These are phyloP conservation scores for Octomys mimax DNA, from an alignment of 2,797 vertebrate genomes.

Conservation along the genomic window DNA sequence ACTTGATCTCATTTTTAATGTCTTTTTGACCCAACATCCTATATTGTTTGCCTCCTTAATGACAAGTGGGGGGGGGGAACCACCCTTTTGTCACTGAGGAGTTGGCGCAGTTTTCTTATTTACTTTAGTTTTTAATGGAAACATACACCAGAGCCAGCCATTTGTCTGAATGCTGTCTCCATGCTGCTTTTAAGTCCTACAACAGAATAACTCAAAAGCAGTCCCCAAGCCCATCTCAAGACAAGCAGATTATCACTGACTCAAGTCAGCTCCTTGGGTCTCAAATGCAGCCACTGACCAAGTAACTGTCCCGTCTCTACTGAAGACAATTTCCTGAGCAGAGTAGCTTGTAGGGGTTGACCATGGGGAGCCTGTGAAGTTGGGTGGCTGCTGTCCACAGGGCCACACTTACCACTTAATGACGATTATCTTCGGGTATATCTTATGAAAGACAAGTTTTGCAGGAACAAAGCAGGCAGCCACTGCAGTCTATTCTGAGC, in stretches of 20 bases:
- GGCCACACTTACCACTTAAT: neutral
- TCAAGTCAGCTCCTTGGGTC: constrained; percentile 40
- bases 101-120: constrained; percentile 19
- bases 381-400: neutral
- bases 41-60: neutral
- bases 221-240: neutral
- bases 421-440: constrained; percentile 67
- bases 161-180: neutral
- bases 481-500: neutral
- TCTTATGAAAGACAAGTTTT: constrained; percentile 59
- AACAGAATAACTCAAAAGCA: neutral
- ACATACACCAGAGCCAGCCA: neutral
- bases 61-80: too few species aligned
- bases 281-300: constrained; percentile 5
- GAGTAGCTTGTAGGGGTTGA: neutral
- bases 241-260: neutral
- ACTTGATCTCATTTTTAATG: neutral
- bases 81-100: neutral
- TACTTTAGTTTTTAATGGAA: constrained; percentile 53
- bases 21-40: neutral
- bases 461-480: constrained; percentile 41
- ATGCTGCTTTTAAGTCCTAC: constrained; percentile 8
- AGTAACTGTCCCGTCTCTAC: neutral
- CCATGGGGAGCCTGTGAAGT: constrained; percentile 34
- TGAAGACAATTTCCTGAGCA: constrained; percentile 16